Conservation (phyloP, 2,888 invertebrate genomes). For the Heliconius hortense region DNA sequence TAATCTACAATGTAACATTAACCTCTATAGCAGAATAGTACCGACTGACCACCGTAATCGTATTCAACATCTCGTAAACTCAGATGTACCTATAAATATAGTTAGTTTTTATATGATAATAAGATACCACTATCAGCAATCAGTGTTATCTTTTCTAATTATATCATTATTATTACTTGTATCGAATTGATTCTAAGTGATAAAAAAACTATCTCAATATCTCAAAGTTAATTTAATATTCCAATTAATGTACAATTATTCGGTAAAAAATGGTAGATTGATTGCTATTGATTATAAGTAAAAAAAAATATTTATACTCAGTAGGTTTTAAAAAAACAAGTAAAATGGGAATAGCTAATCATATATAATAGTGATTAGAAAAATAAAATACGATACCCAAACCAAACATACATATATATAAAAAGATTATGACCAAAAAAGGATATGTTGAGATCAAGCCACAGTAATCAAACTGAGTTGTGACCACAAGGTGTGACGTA, state of each 20-base stretch:
- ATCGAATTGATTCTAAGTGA: slow-evolving; percentile 17
- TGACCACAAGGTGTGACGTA: background rate
- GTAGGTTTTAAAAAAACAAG: background rate
- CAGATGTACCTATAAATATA: slow-evolving; percentile 18
- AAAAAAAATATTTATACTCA: background rate
- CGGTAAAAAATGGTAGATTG: background rate
- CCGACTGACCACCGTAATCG: slow-evolving; percentile 10
- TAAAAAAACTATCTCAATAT: background rate
- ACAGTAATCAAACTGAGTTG: background rate
- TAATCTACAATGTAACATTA: slow-evolving; percentile 34
- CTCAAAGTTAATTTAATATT: background rate
- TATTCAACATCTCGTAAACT: slow-evolving; percentile 9
- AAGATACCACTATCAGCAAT: slow-evolving; percentile 1
- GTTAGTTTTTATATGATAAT: background rate
- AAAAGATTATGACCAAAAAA: slow-evolving; percentile 11
- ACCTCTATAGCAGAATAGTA: slow-evolving; percentile 26
- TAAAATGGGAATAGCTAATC: background rate
- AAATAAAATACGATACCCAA: background rate
- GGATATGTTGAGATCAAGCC: background rate
- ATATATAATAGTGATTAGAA: background rate
- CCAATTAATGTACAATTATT: slow-evolving; percentile 1
- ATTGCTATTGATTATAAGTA: background rate
- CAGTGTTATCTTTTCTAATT: background rate
- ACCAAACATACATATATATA: background rate
- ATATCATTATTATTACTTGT: slow-evolving; percentile 21